Conservation (phyloP, 92 coral and sea anemone genomes). For the Desmophyllum pertusum region DNA sequence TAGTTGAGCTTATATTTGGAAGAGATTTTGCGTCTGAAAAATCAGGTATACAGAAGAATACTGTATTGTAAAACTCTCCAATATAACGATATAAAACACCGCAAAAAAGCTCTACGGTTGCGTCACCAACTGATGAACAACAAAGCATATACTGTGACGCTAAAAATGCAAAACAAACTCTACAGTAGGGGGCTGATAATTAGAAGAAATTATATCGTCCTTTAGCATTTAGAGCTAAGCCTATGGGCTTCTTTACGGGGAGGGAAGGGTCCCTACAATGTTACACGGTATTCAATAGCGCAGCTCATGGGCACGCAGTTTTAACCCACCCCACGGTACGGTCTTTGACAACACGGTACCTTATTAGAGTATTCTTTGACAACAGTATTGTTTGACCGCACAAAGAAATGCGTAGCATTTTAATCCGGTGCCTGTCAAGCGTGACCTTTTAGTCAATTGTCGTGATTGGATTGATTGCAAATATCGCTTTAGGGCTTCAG, state of each 20-base stretch:
- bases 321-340: not conserved
- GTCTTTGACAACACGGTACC: no score
- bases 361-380: no score
- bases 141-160: no score
- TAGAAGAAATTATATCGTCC: not conserved
- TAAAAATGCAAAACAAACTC: no score
- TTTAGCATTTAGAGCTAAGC: not conserved
- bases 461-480: conserved; percentile 9
- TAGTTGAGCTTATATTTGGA: not conserved
- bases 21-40: no score
- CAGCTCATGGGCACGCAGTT: no score
- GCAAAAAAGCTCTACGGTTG: no score
- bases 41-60: no score
- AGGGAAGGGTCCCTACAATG: not conserved
- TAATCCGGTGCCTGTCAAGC: conserved; percentile 28
- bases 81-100: no score
- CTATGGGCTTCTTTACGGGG: not conserved
- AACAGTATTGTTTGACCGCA: not conserved
- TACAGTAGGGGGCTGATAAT: no score
- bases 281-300: not conserved
- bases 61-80: no score
- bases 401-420: conserved; percentile 21
- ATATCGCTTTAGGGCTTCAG: not conserved
- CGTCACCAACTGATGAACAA: no score
- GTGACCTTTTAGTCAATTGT: conserved; percentile 31